A percentile compares a stretch with the other conserved stretches of the same genome.
Evolutionary conservation across 2,113 vertebrate genomes (phyloP).

Genomic region (Cariama cristata): DNA sequence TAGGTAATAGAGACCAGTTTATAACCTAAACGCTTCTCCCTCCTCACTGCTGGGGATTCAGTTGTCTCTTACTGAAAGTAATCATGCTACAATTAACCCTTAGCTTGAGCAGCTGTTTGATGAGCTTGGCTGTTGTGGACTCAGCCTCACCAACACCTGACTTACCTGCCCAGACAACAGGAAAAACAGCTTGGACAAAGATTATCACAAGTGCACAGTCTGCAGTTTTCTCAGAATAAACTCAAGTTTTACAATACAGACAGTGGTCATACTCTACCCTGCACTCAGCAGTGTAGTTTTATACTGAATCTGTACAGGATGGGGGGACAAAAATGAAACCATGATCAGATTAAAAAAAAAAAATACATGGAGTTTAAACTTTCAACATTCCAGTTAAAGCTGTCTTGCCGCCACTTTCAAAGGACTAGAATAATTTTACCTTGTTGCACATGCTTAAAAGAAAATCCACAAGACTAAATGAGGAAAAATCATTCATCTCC

Average conservation of each 20-base stretch:
- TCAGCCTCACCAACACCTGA: neutral
- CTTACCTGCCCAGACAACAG: neutral
- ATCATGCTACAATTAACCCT: neutral
- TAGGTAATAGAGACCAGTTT: neutral
- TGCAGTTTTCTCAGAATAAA: neutral
- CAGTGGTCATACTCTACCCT: neutral
- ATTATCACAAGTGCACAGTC: neutral
- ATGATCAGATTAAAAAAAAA: neutral
- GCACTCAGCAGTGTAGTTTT: neutral
- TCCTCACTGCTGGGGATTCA: neutral
- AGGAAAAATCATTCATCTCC: neutral
- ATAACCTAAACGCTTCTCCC: neutral
- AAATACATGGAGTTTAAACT: neutral
- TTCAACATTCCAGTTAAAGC: neutral
- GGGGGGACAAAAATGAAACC: fast-evolving
- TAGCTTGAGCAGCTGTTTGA: neutral
- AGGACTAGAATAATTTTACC: neutral
- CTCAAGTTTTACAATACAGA: neutral
- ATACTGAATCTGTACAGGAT: neutral
- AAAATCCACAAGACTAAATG: neutral
- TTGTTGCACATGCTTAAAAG: neutral
- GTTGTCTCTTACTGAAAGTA: neutral
- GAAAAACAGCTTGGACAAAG: neutral
- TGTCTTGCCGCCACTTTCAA: neutral
- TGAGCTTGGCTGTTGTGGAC: neutral